Conservation (phyloP, 2,888 invertebrate species). For the Drosophila stalkeri region DNA sequence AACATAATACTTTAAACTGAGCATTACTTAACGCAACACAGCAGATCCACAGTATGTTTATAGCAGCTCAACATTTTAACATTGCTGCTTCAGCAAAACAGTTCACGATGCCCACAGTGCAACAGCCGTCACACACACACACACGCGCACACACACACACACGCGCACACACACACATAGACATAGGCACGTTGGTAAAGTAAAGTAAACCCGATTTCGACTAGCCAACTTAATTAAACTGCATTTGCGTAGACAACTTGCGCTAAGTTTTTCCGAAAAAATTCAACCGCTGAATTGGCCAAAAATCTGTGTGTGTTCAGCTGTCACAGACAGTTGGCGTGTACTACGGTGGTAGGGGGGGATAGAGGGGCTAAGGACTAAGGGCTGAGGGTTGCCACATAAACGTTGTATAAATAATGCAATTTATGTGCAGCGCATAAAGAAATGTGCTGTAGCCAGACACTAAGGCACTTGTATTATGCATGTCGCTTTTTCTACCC, state of each 20-base stretch:
- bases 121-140: background rate
- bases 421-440: slow-evolving; percentile 76
- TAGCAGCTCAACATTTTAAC: background rate
- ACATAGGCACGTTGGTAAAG: slow-evolving; percentile 21
- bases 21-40: too few species aligned
- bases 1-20: too few species aligned
- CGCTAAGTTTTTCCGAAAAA: slow-evolving; percentile 17
- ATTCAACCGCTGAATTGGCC: slow-evolving; percentile 46
- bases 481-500: slow-evolving; percentile 55
- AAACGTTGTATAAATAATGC: slow-evolving; percentile 77
- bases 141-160: slow-evolving; percentile 17
- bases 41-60: too few species aligned
- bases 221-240: slow-evolving; percentile 71
- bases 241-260: slow-evolving; percentile 59
- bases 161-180: slow-evolving; percentile 4
- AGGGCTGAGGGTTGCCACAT: slow-evolving; percentile 35
- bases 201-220: slow-evolving; percentile 44
- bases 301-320: slow-evolving; percentile 44
- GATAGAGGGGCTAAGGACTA: accelerated
- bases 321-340: slow-evolving; percentile 50
- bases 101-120: background rate
- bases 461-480: slow-evolving; percentile 77
- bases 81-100: background rate
- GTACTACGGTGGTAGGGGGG: background rate
- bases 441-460: slow-evolving; percentile 73